Evolutionary conservation across 2,113 vertebrate species (phyloP).

Genomic region (Neopipo cinnamomea): DNA sequence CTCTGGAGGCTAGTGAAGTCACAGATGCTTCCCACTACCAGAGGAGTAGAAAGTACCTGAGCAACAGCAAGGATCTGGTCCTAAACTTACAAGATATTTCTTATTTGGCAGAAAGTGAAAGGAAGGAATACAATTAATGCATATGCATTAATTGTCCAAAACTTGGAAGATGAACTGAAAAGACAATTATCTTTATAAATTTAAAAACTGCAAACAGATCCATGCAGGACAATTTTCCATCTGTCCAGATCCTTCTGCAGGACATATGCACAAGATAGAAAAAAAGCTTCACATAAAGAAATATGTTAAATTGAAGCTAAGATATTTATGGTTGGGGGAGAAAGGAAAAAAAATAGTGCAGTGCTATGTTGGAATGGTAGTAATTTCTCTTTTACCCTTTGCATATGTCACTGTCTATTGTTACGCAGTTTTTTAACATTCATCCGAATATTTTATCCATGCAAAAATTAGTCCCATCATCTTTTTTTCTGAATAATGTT

Average conservation of each 20-base stretch:
- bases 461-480: conserved; percentile 23
- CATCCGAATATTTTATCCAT: conserved; percentile 19
- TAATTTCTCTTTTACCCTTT: conserved; percentile 21
- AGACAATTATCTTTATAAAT: conserved; percentile 23
- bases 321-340: neutral
- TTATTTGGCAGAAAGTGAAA: neutral
- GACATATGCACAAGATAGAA: neutral
- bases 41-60: neutral
- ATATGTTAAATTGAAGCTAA: neutral
- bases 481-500: conserved; percentile 7
- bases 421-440: neutral
- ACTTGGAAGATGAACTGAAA: conserved; percentile 35
- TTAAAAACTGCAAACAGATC: conserved; percentile 29
- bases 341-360: neutral
- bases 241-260: conserved; percentile 14
- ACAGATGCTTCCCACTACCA: neutral
- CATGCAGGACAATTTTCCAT: neutral
- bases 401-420: conserved; percentile 11
- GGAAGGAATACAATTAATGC: conserved; percentile 22
- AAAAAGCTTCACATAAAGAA: neutral
- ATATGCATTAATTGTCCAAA: neutral
- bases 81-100: neutral
- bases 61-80: neutral
- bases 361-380: neutral
- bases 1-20: neutral